A percentile compares a stretch with the other conserved stretches of the same genome.
Evolutionary conservation across 2,113 vertebrate genomes (phyloP).

Genomic region (Sinocyclocheilus rhinocerous): DNA sequence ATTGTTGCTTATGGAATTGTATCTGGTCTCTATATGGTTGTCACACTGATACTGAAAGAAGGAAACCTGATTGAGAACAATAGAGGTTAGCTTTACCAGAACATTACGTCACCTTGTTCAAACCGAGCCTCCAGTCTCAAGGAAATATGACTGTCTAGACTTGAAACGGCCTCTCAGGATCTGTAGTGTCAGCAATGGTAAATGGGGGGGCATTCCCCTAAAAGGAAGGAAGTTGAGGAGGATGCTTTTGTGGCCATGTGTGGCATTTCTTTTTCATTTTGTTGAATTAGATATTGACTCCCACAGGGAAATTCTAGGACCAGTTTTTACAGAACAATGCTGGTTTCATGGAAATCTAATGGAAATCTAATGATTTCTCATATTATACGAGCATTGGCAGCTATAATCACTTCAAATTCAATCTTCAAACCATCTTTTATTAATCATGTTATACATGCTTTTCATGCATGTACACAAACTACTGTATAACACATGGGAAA

Average conservation of each 20-base stretch:
- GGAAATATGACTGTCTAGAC: constrained; percentile 12
- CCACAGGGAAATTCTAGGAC: background rate
- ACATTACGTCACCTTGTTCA: background rate
- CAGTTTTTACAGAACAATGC: background rate
- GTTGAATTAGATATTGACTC: background rate
- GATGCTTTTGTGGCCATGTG: background rate
- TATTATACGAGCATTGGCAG: background rate
- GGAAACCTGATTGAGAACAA: background rate
- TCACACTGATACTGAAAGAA: background rate
- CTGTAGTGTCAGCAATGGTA: background rate
- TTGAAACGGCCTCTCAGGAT: background rate
- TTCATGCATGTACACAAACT: background rate
- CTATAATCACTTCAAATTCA: background rate
- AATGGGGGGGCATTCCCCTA: background rate
- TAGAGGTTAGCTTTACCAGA: background rate
- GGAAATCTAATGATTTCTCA: background rate
- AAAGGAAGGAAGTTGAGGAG: background rate
- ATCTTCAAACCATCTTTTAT: background rate
- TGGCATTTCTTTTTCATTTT: background rate
- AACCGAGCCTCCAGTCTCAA: background rate
- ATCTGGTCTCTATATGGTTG: background rate
- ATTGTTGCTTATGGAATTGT: background rate
- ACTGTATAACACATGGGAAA: background rate
- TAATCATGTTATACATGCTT: background rate
- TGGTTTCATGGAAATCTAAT: background rate